Conservation (phyloP, 2,797 vertebrate genomes). For the Heliangelus exortis region DNA sequence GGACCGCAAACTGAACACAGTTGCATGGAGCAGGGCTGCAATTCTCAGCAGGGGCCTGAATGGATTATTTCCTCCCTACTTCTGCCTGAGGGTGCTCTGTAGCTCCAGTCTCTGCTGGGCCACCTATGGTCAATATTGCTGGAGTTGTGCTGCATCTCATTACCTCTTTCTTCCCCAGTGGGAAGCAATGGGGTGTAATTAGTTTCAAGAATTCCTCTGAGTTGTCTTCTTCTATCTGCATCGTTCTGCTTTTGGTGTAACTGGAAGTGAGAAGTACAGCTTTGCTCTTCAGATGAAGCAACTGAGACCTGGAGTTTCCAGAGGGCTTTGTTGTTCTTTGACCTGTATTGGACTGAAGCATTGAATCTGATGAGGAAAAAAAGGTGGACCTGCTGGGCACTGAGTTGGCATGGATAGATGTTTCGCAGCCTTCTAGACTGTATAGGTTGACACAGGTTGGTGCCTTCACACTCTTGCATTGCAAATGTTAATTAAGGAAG, state of each 20-base stretch:
- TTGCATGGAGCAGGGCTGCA: fast-evolving
- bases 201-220: background rate
- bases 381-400: background rate
- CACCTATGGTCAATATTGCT: fast-evolving
- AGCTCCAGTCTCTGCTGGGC: fast-evolving
- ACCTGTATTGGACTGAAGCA: background rate
- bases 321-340: background rate
- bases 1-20: too few species aligned
- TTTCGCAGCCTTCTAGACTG: background rate
- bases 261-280: background rate
- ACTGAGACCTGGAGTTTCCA: background rate
- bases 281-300: background rate
- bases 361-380: background rate
- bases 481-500: fast-evolving
- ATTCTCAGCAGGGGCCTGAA: fast-evolving
- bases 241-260: fast-evolving
- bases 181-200: fast-evolving
- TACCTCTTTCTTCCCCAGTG: background rate
- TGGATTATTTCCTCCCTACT: fast-evolving
- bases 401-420: background rate
- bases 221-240: background rate
- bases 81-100: fast-evolving
- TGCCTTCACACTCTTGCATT: fast-evolving
- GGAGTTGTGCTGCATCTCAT: fast-evolving
- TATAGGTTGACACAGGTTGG: fast-evolving